Conservation (phyloP, 2,797 vertebrate genomes). For the Darevskia nairensis region DNA sequence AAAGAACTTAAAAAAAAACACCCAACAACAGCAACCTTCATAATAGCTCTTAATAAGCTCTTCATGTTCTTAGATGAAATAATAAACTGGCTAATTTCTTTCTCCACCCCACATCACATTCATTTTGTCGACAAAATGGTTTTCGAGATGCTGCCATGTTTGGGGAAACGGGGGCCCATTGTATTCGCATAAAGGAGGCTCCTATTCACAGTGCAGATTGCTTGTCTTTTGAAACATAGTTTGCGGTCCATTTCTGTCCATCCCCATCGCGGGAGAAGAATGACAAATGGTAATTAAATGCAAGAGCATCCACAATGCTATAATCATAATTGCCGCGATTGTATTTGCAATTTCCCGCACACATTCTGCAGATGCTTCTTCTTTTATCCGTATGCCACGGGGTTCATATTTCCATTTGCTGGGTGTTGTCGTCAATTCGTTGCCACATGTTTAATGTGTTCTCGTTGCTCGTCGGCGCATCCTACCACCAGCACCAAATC, state of each 20-base stretch:
- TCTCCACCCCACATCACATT: conserved; percentile 10
- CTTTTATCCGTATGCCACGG: conserved; percentile 65
- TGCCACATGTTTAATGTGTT: conserved; percentile 59
- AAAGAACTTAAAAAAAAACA: neutral
- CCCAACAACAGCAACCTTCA: neutral
- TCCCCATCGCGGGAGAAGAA: conserved; percentile 74
- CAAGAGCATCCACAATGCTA: conserved; percentile 43
- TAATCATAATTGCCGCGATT: conserved; percentile 72
- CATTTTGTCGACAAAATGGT: conserved; percentile 69
- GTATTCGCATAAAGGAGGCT: conserved; percentile 72
- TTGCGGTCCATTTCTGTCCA: conserved; percentile 74
- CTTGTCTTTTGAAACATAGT: conserved; percentile 76
- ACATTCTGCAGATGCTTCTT: conserved; percentile 73
- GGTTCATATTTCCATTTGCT: conserved; percentile 57
- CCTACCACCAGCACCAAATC: neutral
- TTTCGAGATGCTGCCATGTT: conserved; percentile 52
- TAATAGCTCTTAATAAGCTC: conserved; percentile 60
- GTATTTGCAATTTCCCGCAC: conserved; percentile 68
- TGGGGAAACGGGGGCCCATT: conserved; percentile 67
- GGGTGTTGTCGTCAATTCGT: conserved; percentile 59
- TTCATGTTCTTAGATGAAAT: conserved; percentile 58
- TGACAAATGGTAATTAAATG: conserved; percentile 72
- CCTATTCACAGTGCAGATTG: conserved; percentile 74
- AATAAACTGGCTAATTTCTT: conserved; percentile 61
- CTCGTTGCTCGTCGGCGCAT: conserved; percentile 9